Conservation (phyloP, 2,888 invertebrate genomes). For the Papilio demoleus region DNA sequence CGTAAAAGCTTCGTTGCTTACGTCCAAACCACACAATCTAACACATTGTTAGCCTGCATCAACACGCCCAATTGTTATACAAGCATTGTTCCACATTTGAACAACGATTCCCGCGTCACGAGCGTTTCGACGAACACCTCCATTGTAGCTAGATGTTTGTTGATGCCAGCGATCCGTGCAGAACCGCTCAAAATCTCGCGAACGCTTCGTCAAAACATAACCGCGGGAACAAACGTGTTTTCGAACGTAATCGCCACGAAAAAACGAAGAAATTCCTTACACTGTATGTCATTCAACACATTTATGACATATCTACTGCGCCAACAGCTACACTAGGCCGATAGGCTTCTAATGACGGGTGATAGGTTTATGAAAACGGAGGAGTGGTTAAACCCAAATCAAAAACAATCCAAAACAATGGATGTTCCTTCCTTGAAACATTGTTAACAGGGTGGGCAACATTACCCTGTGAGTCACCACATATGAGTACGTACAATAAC, state of each 20-base stretch:
- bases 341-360: too few relatives aligned
- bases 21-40: constrained; percentile 62
- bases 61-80: constrained; percentile 78
- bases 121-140: constrained; percentile 73
- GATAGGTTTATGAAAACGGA: too few relatives aligned
- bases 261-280: constrained; percentile 44
- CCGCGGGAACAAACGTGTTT: constrained; percentile 51
- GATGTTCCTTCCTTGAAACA: too few relatives aligned
- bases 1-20: constrained; percentile 64
- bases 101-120: constrained; percentile 68
- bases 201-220: constrained; percentile 72
- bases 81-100: constrained; percentile 80
- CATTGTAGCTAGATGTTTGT: constrained; percentile 79
- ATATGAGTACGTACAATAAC: too few relatives aligned
- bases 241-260: constrained; percentile 42
- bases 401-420: too few relatives aligned
- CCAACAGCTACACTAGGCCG: too few relatives aligned
- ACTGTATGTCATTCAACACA: not conserved
- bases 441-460: too few relatives aligned
- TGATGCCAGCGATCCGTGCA: constrained; percentile 65
- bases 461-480: too few relatives aligned
- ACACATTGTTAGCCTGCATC: constrained; percentile 70
- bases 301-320: not conserved
- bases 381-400: too few relatives aligned
- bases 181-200: constrained; percentile 74